phyloP scores from a whole-genome alignment of 2,113 vertebrate genomes.

The Antechinus flavipes region DNA sequence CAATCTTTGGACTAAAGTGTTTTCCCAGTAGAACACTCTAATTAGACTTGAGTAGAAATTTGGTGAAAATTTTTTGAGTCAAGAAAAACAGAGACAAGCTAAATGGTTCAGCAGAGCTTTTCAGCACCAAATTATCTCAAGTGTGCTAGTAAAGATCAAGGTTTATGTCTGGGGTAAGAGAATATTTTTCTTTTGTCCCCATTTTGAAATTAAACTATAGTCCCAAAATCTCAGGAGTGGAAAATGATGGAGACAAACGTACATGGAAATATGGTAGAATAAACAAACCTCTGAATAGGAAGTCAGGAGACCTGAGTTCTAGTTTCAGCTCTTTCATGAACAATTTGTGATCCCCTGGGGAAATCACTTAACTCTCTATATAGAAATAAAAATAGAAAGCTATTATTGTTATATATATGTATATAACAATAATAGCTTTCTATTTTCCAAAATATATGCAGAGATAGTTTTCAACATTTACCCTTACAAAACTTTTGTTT shows the following conservation, averaged over 20 bases:
- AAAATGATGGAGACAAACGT: background rate
- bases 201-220: background rate
- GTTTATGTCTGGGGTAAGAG: background rate
- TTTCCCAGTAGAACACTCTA: background rate
- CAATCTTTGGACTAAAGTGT: background rate
- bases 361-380: too few relatives aligned
- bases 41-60: background rate
- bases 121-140: background rate
- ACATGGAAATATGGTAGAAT: background rate
- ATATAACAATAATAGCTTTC: too few relatives aligned
- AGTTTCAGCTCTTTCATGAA: background rate
- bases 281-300: background rate
- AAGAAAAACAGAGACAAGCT: background rate
- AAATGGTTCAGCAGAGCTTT: background rate
- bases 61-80: background rate
- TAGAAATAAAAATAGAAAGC: too few relatives aligned
- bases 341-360: background rate
- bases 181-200: background rate
- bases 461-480: too few relatives aligned
- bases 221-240: background rate
- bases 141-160: background rate
- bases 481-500: too few relatives aligned
- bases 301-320: background rate
- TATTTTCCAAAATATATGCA: too few relatives aligned
- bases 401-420: too few relatives aligned